Evolutionary conservation across 1,140 invertebrate genomes (phyloP), one percentile per base, ranked within the genome.

Genomic region (Metaphire vulgaris): DNA sequence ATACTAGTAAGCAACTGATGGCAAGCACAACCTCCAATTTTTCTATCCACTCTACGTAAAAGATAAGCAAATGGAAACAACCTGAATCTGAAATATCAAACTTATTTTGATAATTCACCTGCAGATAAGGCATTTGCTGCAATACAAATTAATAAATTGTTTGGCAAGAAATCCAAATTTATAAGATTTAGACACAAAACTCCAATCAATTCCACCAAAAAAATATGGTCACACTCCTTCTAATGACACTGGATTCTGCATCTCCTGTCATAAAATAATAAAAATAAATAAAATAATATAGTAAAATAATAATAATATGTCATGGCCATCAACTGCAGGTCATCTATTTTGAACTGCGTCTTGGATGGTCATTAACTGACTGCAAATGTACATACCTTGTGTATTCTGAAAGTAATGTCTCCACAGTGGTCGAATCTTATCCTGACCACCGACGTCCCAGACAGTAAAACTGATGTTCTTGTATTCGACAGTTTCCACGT

Each of bases 331-430:
- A n/a, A n/a, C n/a, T n/a, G n/a, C n/a, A n/a, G n/a, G n/a, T n/a
- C n/a, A n/a, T n/a, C 14, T 16, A 15, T 69, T 16, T 29, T 16
- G 15, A 16, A 14, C 29, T 16, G 15, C 14, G 29, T 16, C 14
- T 16, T 16, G 15, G 29, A 69, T 16, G 29, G 56, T 65, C 14
- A 15, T 14, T 29, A 33, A 70, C 14, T 15, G 29, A 30, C 87
- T 77, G 16, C 87, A 85, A 75, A 86, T 86, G 68, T 87, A 83
- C 0, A 85, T 79, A 65, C 85, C 90, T 88, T 98, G 95, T 31
- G 96, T 98, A 84, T 98, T 98, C 87, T 98, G 95, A 85, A 97
- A 99, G 85, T 99, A 99, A 85, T 99, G 96, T 87, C 96, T n/a
- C n/a, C n/a, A n/a, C n/a, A n/a, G n/a, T n/a, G n/a, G n/a, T n/a